Conservation (phyloP, 2,797 vertebrate species). For the Clarias platycephalus region DNA sequence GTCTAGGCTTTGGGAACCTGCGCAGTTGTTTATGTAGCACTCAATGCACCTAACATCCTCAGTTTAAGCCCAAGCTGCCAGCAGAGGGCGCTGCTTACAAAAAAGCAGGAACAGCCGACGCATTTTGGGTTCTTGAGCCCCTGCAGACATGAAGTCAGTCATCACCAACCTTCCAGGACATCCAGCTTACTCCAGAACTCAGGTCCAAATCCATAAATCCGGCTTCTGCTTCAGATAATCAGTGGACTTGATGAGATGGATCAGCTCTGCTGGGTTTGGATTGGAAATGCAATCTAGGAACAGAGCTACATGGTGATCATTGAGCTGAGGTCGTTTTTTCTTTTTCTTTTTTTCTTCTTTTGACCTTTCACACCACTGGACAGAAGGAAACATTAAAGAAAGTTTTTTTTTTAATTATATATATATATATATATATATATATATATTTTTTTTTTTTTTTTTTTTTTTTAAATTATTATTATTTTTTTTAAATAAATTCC, state of each 20-base stretch:
- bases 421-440: too few species aligned
- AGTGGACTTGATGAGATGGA: neutral
- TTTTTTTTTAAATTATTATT: too few species aligned
- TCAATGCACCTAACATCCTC: neutral
- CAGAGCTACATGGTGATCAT: neutral
- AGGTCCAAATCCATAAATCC: slow-evolving; percentile 9
- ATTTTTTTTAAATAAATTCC: too few species aligned
- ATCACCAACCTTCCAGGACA: slow-evolving; percentile 12
- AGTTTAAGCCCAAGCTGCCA: neutral
- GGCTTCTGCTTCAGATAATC: slow-evolving; percentile 8
- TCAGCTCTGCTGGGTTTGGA: slow-evolving; percentile 9
- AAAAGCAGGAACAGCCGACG: neutral
- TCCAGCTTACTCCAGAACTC: slow-evolving; percentile 8
- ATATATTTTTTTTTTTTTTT: too few species aligned
- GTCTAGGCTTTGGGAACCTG: neutral
- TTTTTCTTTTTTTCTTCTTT: neutral
- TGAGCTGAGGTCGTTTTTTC: neutral
- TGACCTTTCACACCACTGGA: neutral
- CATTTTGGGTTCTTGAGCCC: neutral
- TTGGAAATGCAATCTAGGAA: neutral
- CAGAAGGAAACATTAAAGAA: neutral
- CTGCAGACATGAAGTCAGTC: slow-evolving; percentile 13
- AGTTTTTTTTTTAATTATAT: too few species aligned
- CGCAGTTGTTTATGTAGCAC: neutral
- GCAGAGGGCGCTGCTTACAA: slow-evolving; percentile 22